A percentile compares a stretch with the other conserved stretches of the same genome.
These are phyloP conservation scores for Junonia oenone DNA, from an alignment of 2,888 invertebrate species.

Conservation along the genomic window DNA sequence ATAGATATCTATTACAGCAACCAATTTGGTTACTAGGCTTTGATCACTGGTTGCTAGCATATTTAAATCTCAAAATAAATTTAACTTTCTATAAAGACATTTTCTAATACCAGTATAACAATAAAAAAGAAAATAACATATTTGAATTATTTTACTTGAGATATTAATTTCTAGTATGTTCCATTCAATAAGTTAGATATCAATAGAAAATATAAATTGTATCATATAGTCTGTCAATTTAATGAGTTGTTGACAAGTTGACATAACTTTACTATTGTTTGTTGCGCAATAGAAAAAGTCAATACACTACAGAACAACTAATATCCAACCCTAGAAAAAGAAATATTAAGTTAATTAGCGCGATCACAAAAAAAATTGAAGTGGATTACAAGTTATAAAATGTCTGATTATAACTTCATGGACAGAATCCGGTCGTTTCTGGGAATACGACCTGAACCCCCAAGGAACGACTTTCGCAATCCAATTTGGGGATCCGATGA, in stretches of 20 bases:
- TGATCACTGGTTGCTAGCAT: too few relatives aligned
- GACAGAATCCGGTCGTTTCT: conserved; percentile 57
- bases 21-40: too few relatives aligned
- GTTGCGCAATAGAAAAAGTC: conserved; percentile 53
- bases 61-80: too few relatives aligned
- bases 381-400: conserved; percentile 21
- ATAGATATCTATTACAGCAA: too few relatives aligned
- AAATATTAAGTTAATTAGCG: not conserved
- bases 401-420: conserved; percentile 48
- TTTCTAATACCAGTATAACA: too few relatives aligned
- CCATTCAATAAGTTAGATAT: too few relatives aligned
- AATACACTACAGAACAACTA: conserved; percentile 26
- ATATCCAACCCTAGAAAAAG: conserved; percentile 18
- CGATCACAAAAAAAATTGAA: conserved; percentile 15
- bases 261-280: conserved; percentile 37
- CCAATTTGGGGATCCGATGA: conserved; percentile 72
- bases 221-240: not conserved
- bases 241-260: conserved; percentile 1
- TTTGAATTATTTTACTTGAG: too few relatives aligned
- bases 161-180: too few relatives aligned
- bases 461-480: conserved; percentile 67
- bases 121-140: too few relatives aligned
- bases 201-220: not conserved
- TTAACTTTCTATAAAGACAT: too few relatives aligned
- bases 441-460: conserved; percentile 51